These are phyloP conservation scores for Smittia aterrima DNA, from an alignment of 2,888 invertebrate genomes.

Conservation along the genomic window DNA sequence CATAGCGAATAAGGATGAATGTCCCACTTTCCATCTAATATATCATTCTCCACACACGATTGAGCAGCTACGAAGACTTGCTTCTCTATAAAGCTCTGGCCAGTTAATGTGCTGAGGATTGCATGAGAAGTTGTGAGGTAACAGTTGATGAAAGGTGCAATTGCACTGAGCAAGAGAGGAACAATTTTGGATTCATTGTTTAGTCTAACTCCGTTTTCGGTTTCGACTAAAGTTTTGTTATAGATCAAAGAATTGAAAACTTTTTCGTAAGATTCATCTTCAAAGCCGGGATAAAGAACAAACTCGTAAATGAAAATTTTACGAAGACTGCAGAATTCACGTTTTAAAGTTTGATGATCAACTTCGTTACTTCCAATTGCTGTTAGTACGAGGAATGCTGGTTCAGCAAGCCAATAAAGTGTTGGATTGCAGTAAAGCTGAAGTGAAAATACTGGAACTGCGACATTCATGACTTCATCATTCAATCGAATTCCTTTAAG, in stretches of 20 bases:
- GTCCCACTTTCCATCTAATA: slow-evolving; percentile 50
- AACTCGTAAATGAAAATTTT: slow-evolving; percentile 26
- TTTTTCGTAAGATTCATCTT: slow-evolving; percentile 47
- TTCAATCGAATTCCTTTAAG: slow-evolving; percentile 62
- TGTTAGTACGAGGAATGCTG: slow-evolving; percentile 60
- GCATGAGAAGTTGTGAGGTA: slow-evolving; percentile 58
- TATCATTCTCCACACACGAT: slow-evolving; percentile 58
- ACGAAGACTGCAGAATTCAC: slow-evolving; percentile 50
- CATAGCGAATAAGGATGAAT: slow-evolving; percentile 73
- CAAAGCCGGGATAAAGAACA: slow-evolving; percentile 15
- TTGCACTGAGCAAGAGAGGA: slow-evolving; percentile 57
- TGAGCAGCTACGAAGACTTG: slow-evolving; percentile 60
- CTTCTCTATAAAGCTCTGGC: slow-evolving; percentile 55
- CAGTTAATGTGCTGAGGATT: slow-evolving; percentile 51
- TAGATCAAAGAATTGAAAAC: slow-evolving; percentile 51
- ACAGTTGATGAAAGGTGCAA: slow-evolving; percentile 63
- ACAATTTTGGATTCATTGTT: slow-evolving; percentile 55
- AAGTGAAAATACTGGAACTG: slow-evolving; percentile 68
- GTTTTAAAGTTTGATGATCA: slow-evolving; percentile 48
- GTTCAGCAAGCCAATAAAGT: slow-evolving; percentile 66
- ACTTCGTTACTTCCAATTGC: slow-evolving; percentile 45
- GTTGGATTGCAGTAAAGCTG: slow-evolving; percentile 76
- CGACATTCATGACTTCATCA: slow-evolving; percentile 65
- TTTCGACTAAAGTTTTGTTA: slow-evolving; percentile 46
- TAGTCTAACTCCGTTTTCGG: slow-evolving; percentile 49